Evolutionary conservation across 2,888 invertebrate genomes (phyloP).

Genomic region (Sepioteuthis lessoniana): DNA sequence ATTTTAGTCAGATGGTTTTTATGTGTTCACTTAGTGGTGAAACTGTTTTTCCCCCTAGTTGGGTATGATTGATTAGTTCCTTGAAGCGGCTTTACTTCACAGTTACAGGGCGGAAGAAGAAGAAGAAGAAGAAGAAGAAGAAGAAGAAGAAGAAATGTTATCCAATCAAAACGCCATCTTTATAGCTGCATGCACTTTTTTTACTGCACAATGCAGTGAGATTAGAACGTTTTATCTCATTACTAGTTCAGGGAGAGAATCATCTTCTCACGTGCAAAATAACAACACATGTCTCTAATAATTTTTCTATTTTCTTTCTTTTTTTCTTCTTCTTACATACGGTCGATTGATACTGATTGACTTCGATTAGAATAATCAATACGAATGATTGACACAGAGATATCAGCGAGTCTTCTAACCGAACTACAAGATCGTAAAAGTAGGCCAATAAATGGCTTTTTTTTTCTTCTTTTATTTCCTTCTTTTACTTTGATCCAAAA

Average conservation of each 20-base stretch:
- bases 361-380: background rate
- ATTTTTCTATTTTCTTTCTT: background rate
- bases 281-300: background rate
- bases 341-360: background rate
- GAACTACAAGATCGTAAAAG: too few relatives aligned
- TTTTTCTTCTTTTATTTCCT: too few relatives aligned
- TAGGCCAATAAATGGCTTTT: too few relatives aligned
- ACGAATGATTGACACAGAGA: background rate
- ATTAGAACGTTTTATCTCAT: background rate
- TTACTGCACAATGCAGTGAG: background rate
- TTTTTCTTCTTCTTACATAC: background rate
- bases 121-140: too few relatives aligned
- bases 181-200: background rate
- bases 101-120: background rate
- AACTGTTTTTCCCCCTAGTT: background rate
- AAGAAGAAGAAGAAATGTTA: background rate
- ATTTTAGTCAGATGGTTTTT: background rate
- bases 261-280: background rate
- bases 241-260: background rate
- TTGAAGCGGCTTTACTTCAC: background rate
- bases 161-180: conserved; percentile 4
- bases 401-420: too few relatives aligned
- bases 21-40: background rate
- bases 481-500: too few relatives aligned
- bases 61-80: background rate